Evolutionary conservation across 2,888 invertebrate species (phyloP).

Genomic region (Sicus ferrugineus): DNA sequence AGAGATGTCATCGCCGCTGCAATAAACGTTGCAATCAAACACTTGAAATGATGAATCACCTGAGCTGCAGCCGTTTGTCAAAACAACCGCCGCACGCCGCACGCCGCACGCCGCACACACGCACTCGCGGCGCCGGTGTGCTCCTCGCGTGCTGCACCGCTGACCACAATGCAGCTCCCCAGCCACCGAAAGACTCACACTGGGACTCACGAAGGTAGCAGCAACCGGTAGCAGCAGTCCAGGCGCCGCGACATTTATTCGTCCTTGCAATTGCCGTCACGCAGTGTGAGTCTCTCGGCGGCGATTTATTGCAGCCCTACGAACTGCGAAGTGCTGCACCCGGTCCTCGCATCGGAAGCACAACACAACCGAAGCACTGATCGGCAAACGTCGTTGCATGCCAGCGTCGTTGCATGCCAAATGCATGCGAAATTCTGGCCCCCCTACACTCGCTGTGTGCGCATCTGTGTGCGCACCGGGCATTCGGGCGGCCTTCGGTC

Average conservation of each 20-base stretch:
- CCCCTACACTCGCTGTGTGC: conserved; percentile 1
- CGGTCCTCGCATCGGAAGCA: conserved; percentile 24
- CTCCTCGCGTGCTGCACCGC: conserved; percentile 42
- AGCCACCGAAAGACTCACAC: too few species aligned
- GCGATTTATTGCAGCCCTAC: conserved; percentile 20
- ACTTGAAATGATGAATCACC: conserved; percentile 63
- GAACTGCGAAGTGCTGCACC: not conserved
- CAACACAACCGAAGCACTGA: not conserved
- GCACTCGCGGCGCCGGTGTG: conserved; percentile 13
- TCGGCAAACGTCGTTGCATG: conserved; percentile 45
- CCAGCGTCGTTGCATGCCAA: conserved; percentile 47
- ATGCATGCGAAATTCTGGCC: conserved; percentile 21
- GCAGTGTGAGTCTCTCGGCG: not conserved
- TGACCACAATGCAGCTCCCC: conserved; percentile 44
- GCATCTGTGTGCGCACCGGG: not conserved
- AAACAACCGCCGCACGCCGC: conserved; percentile 37
- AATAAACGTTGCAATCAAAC: conserved; percentile 62
- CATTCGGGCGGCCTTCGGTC: not conserved
- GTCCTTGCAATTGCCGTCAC: conserved; percentile 19
- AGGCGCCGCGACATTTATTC: conserved; percentile 18
- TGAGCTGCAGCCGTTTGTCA: conserved; percentile 56
- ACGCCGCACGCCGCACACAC: not conserved
- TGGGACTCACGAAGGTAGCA: not conserved
- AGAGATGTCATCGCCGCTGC: conserved; percentile 54
- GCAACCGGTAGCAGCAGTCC: conserved; percentile 2